phyloP scores from a whole-genome alignment of 1,140 invertebrate genomes.

The Neodiprion fabricii region DNA sequence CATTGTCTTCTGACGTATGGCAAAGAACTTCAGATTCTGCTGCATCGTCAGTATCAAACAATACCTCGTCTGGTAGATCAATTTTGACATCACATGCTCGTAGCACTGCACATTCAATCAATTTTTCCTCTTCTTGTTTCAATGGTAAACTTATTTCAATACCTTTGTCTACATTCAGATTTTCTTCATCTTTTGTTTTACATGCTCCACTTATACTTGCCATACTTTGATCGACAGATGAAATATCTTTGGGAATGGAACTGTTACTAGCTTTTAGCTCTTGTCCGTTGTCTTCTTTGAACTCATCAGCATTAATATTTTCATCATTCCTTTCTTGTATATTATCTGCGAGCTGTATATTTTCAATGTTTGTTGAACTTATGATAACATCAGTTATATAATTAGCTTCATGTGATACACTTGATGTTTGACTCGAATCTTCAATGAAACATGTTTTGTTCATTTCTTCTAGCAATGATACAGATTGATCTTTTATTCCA shows the following conservation, averaged over 20 bases:
- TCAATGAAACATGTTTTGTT: background rate
- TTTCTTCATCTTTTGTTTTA: conserved; percentile 7
- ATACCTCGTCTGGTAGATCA: conserved; percentile 21
- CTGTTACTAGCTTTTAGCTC: conserved; percentile 22
- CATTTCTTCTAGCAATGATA: background rate
- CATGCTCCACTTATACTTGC: background rate
- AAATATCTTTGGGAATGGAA: conserved; percentile 6
- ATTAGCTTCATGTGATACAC: background rate
- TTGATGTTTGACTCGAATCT: background rate
- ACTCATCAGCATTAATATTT: background rate
- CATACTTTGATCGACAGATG: background rate
- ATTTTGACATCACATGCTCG: conserved; percentile 10
- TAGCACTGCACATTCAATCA: conserved; percentile 7
- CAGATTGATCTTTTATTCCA: background rate
- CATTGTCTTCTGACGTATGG: conserved; percentile 17
- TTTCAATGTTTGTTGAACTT: conserved; percentile 16
- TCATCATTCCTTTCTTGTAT: background rate
- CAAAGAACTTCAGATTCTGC: conserved; percentile 24
- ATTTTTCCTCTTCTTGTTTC: conserved; percentile 11
- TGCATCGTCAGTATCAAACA: conserved; percentile 12
- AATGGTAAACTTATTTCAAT: conserved; percentile 15
- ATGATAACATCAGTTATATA: conserved; percentile 32
- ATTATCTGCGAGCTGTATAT: conserved; percentile 23
- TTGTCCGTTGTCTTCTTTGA: background rate
- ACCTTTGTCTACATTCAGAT: conserved; percentile 15